Base-by-base conservation (phyloP, 2,888 invertebrate species). In the Cistogaster globosa region DNA sequence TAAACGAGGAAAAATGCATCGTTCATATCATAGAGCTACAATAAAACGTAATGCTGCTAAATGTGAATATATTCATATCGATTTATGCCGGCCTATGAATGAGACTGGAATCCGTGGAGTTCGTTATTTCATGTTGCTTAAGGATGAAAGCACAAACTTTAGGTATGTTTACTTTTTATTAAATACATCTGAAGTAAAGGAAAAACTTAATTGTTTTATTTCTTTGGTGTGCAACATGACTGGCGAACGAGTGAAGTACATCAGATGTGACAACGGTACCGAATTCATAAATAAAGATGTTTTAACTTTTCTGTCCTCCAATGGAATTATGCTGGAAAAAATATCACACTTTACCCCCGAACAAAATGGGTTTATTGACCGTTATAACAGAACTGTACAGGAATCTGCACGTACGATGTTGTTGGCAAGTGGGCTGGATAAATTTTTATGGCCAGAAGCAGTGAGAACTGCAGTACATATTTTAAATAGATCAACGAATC, bases 401-500 rank as follows among this genome's bases (percentile, higher is more conserved):
- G 78, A 83, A 12, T 68, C 65, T 36, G 87, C 85, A 36, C 58
- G 83, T 32, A 84, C 86, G 20, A 86, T 85, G 82, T 38, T 86
- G 6, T 22, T 83, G 8, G 81, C 85, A 20, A 86, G 81, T 79
- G 88, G 87, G 0, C 26, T 89, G 4, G 18, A 63, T 8, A 87
- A 88, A 68, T 84, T 80, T n/a, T 76, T 91, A 6, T 92, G 91
- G 92, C 90, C 91, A 14, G 92, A 92, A 86, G 91, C 91, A 0
- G 89, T 91, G 0, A 87, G 88, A n/a, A 89, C 89, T 72, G 90
- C 90, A 12, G 88, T 89, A 0, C 91, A 90, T 69, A 69, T 90
- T 18, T 76, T 91, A 9, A 91, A 91, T 69, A 84, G 90, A 65
- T 58, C 45, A 26, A 72, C 45, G 55, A 68, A 57, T 38, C 8